A percentile compares a stretch with the other conserved stretches of the same genome.
phyloP scores from a whole-genome alignment of 2,888 invertebrate genomes.

The Trypoxylon attenuatum region DNA sequence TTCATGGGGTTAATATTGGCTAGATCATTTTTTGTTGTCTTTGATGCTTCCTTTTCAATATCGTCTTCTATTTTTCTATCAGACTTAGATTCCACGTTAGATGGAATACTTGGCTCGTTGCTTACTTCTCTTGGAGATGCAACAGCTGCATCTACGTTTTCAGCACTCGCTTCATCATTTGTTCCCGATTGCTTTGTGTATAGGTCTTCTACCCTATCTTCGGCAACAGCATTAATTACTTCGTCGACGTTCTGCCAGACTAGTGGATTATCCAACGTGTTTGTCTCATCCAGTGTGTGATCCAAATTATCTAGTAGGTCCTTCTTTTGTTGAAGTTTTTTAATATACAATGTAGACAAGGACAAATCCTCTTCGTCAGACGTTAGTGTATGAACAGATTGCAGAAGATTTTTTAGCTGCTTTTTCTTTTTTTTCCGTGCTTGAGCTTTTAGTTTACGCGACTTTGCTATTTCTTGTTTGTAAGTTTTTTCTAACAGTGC shows the following conservation, averaged over 20 bases:
- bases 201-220: constrained; percentile 33
- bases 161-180: background rate
- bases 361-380: constrained; percentile 52
- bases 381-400: constrained; percentile 19
- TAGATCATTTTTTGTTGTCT: too few relatives aligned
- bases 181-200: background rate
- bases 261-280: constrained; percentile 12
- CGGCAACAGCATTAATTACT: constrained; percentile 62
- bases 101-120: background rate
- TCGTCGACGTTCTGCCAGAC: constrained; percentile 53
- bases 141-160: background rate
- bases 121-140: background rate
- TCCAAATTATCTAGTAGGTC: constrained; percentile 8
- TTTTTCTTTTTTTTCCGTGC: constrained; percentile 47
- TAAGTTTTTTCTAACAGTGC: constrained; percentile 64
- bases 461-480: constrained; percentile 57
- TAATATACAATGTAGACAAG: constrained; percentile 31
- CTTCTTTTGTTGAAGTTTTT: constrained; percentile 29
- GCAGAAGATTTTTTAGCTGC: constrained; percentile 13
- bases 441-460: constrained; percentile 36
- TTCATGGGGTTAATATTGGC: too few relatives aligned
- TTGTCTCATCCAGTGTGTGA: constrained; percentile 13
- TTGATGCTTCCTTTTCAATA: too few relatives aligned
- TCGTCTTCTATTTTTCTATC: too few relatives aligned
- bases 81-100: too few relatives aligned